These are phyloP conservation scores for Eidolon helvum DNA, from an alignment of 2,113 vertebrate species.

Conservation along the genomic window DNA sequence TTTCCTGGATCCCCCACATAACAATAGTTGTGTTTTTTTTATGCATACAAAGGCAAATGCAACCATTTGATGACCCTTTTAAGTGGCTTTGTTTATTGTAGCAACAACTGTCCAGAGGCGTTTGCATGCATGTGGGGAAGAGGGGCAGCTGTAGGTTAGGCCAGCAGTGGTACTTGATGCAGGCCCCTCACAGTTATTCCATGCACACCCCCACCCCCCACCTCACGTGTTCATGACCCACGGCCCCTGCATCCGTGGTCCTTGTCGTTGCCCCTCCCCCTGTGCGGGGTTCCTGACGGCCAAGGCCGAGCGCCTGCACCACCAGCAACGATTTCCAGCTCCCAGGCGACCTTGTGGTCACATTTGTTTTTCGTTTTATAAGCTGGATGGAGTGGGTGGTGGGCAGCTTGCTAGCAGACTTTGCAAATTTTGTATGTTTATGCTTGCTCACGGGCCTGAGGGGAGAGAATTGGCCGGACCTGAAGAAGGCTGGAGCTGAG, in stretches of 20 bases:
- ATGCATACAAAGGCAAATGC: background rate
- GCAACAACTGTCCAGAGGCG: background rate
- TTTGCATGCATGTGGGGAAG: rapidly evolving
- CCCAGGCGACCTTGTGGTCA: background rate
- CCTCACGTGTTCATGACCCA: rapidly evolving
- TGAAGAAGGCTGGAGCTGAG: constrained; percentile 31
- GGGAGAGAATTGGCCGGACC: background rate
- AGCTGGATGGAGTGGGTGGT: constrained; percentile 12
- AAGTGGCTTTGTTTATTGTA: background rate
- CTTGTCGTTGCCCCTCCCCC: background rate
- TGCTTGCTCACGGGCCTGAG: background rate
- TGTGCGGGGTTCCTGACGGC: rapidly evolving
- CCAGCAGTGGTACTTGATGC: background rate
- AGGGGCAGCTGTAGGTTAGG: background rate
- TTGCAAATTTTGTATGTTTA: constrained; percentile 18
- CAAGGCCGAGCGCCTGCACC: background rate
- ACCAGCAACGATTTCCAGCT: constrained; percentile 1
- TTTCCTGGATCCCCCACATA: background rate
- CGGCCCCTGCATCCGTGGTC: background rate
- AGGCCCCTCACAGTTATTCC: background rate
- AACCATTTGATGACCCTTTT: background rate
- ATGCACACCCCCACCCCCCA: rapidly evolving
- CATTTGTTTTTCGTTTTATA: constrained; percentile 38
- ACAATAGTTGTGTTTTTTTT: background rate
- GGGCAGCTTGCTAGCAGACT: constrained; percentile 3